Evolutionary conservation across 2,888 invertebrate species (phyloP).

Genomic region (Parasteatoda lunata): DNA sequence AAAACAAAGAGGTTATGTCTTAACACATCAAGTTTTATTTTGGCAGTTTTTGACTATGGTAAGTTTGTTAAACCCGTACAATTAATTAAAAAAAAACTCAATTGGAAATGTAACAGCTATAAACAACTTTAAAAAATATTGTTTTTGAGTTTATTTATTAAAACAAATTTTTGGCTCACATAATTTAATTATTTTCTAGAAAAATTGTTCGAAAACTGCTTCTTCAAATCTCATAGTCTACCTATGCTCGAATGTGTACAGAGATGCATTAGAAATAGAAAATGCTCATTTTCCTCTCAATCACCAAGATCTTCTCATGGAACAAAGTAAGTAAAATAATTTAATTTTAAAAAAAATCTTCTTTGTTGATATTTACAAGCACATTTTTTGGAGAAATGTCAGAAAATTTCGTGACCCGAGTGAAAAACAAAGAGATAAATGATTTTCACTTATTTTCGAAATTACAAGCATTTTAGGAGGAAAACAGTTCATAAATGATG

Average conservation of each 20-base stretch:
- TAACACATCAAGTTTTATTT: conserved; percentile 60
- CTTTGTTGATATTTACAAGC: too few relatives aligned
- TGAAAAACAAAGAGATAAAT: too few relatives aligned
- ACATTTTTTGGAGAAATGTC: too few relatives aligned
- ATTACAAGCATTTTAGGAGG: too few relatives aligned
- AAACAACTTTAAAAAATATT: background rate
- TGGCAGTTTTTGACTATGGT: conserved; percentile 47
- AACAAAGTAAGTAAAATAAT: background rate
- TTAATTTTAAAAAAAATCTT: too few relatives aligned
- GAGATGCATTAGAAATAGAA: background rate
- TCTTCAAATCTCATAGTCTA: background rate
- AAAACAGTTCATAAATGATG: too few relatives aligned
- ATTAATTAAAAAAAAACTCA: too few relatives aligned
- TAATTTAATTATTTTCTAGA: background rate
- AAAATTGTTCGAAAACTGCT: background rate
- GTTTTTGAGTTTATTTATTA: background rate
- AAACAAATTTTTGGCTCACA: background rate
- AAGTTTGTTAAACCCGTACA: background rate
- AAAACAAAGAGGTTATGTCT: conserved; percentile 16
- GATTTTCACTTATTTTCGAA: too few relatives aligned
- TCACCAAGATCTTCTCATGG: conserved; percentile 1
- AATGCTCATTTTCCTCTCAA: background rate
- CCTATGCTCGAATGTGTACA: background rate
- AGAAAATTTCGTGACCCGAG: too few relatives aligned
- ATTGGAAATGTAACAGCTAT: too few relatives aligned